These are phyloP conservation scores for honey bee (Apis mellifera) DNA, from an alignment of 1,140 invertebrate species.

Conservation along the genomic window DNA sequence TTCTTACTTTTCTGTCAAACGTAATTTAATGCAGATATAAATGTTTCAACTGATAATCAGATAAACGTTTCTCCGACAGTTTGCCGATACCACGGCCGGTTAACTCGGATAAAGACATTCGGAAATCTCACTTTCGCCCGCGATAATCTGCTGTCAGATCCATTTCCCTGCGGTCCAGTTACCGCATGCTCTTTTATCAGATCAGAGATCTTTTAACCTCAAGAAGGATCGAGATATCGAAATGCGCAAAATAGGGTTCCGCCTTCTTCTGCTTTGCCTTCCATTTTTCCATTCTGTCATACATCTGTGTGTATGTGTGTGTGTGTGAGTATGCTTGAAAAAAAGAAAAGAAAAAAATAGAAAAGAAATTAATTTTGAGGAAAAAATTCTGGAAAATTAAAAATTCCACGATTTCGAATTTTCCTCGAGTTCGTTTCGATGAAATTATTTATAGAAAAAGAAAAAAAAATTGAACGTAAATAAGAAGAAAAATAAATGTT, in stretches of 20 bases:
- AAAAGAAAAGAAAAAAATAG: not conserved
- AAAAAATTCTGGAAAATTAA: too few relatives aligned
- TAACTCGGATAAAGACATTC: conserved; percentile 37
- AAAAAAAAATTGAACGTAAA: not conserved
- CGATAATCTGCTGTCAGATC: conserved; percentile 36
- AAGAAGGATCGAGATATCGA: not conserved
- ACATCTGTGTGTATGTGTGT: too few relatives aligned
- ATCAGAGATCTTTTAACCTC: not conserved
- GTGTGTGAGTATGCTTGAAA: too few relatives aligned
- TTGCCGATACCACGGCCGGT: conserved; percentile 20
- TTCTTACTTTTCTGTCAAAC: not conserved
- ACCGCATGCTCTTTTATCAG: not conserved
- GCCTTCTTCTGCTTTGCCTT: not conserved
- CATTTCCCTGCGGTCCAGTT: conserved; percentile 14
- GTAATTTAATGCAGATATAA: conserved; percentile 11
- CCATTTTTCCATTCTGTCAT: too few relatives aligned
- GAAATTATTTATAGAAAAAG: too few relatives aligned
- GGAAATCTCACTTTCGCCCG: conserved; percentile 43
- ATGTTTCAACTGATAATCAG: conserved; percentile 45
- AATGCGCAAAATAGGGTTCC: conserved; percentile 4
- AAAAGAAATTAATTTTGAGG: too few relatives aligned
- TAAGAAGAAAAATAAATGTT: too few relatives aligned
- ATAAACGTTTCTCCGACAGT: conserved; percentile 44
- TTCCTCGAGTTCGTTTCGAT: too few relatives aligned
- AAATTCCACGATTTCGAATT: too few relatives aligned